Evolutionary conservation across 2,797 vertebrate species (phyloP).

Genomic region (Tarsius wallacei): DNA sequence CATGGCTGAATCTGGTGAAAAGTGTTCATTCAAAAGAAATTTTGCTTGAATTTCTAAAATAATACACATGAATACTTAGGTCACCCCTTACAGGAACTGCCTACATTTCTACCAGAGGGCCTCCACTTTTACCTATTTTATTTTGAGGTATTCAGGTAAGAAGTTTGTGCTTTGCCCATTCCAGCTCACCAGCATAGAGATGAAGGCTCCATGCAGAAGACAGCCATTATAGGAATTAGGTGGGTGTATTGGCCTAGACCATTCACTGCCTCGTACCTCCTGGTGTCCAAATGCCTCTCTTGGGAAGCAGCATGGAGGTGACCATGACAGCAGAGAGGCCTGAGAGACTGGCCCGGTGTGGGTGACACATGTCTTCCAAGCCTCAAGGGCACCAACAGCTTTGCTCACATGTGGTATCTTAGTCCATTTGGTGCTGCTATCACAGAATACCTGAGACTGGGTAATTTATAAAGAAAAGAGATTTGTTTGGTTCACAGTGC

Average conservation of each 20-base stretch:
- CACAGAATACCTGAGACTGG: background rate
- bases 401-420: background rate
- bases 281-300: background rate
- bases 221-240: too few species aligned
- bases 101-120: background rate
- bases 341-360: too few species aligned
- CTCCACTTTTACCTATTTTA: background rate
- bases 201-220: background rate
- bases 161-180: background rate
- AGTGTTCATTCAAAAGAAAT: background rate
- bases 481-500: background rate
- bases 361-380: background rate
- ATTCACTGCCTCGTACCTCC: background rate
- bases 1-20: background rate
- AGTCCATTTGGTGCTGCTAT: background rate
- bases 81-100: background rate
- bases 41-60: background rate
- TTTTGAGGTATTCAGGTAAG: background rate
- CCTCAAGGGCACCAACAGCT: background rate
- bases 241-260: background rate
- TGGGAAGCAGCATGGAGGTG: background rate
- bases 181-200: background rate
- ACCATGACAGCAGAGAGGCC: background rate
- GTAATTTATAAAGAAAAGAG: background rate
- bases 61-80: background rate